Evolutionary conservation across 1,140 invertebrate genomes (phyloP).

Genomic region (Pseudomyrmex gracilis): DNA sequence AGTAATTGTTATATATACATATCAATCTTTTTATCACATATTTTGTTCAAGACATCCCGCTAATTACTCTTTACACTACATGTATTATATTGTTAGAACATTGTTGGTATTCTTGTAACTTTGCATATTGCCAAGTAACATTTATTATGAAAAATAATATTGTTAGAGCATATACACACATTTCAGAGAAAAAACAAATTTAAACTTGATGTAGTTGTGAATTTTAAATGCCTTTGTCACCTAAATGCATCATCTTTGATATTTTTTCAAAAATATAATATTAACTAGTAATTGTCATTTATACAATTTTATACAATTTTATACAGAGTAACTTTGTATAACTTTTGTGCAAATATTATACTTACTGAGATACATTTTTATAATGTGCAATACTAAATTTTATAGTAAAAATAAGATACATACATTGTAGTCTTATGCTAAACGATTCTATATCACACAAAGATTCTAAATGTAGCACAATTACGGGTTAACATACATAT

Average conservation of each 20-base stretch:
- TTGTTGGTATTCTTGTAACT: background rate
- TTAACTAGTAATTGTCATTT: constrained; percentile 15
- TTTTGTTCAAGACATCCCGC: background rate
- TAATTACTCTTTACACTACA: background rate
- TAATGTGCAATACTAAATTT: constrained; percentile 8
- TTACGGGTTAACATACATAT: background rate
- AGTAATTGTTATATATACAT: no score
- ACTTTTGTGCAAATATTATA: background rate
- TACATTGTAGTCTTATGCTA: constrained; percentile 29
- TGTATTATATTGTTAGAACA: background rate
- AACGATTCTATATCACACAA: background rate
- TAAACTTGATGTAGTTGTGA: background rate
- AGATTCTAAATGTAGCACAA: background rate
- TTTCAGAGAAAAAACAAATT: background rate
- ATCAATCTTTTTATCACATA: background rate
- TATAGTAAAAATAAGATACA: constrained; percentile 17
- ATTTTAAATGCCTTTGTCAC: constrained; percentile 12
- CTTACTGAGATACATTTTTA: background rate
- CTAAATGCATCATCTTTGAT: background rate
- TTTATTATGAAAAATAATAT: no score
- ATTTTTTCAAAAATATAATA: background rate
- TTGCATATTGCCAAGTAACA: no score
- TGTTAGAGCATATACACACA: no score
- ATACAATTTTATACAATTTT: background rate
- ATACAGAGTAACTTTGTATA: background rate